Evolutionary conservation across 2,113 vertebrate species (phyloP).

Genomic region (Vicugna pacos): DNA sequence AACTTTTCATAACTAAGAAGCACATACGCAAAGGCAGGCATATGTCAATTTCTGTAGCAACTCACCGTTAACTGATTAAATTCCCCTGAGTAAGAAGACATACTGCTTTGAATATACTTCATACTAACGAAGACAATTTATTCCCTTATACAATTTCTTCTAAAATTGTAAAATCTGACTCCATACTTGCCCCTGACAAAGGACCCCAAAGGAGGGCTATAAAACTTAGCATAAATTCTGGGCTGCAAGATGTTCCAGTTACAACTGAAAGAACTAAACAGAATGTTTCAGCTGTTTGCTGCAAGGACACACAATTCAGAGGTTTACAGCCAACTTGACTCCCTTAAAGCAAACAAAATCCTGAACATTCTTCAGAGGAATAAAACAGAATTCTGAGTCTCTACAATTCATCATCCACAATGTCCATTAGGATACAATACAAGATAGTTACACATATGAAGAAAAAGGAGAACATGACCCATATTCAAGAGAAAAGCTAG

Average conservation of each 20-base stretch:
- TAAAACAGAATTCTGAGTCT: background rate
- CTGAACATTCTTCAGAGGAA: background rate
- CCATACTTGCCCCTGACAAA: background rate
- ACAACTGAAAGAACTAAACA: background rate
- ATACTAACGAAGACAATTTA: background rate
- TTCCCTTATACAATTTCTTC: background rate
- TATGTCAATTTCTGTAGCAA: background rate
- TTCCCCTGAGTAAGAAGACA: background rate
- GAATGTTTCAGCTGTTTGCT: background rate
- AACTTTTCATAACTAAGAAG: background rate
- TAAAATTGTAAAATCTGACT: background rate
- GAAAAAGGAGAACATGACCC: background rate
- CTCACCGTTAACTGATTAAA: background rate
- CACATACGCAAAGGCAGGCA: background rate
- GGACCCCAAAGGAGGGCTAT: background rate
- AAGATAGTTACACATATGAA: background rate
- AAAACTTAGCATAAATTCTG: slow-evolving; percentile 15
- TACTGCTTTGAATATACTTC: background rate
- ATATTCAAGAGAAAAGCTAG: background rate
- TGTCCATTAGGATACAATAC: background rate
- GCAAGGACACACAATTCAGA: background rate
- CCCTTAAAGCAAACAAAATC: background rate
- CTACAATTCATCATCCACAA: background rate
- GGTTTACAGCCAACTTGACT: background rate
- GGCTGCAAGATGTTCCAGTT: background rate